Evolutionary conservation across 2,113 vertebrate genomes (phyloP).

Genomic region (Datnioides undecimradiatus): DNA sequence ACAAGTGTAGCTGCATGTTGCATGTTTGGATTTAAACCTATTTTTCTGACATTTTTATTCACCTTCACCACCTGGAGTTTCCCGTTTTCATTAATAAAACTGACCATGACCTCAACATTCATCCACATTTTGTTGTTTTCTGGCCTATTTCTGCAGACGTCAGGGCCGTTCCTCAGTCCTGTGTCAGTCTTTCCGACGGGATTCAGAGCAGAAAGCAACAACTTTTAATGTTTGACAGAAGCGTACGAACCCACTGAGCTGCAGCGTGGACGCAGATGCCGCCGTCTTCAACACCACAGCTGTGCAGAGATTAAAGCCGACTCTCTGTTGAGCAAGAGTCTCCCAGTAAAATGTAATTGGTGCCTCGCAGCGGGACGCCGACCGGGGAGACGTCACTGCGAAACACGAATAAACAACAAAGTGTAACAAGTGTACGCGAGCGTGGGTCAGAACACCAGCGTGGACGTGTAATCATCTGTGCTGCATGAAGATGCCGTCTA

Average conservation of each 20-base stretch:
- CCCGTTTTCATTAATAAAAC: no score
- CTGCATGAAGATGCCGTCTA: background rate
- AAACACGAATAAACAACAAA: slow-evolving; percentile 45
- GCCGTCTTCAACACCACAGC: background rate
- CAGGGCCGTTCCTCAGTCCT: no score
- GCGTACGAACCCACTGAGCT: background rate
- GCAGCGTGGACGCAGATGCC: background rate
- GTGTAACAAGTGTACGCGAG: background rate
- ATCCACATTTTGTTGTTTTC: no score
- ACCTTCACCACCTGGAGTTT: no score
- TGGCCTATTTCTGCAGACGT: no score
- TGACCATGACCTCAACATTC: no score
- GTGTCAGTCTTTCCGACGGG: no score
- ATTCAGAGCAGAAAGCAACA: background rate
- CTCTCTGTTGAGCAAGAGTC: slow-evolving; percentile 34
- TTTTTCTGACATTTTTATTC: no score
- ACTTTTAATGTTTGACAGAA: background rate
- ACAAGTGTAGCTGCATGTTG: no score
- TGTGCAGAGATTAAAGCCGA: slow-evolving; percentile 38
- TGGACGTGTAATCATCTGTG: slow-evolving; percentile 42
- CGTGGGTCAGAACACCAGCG: background rate
- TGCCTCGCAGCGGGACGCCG: slow-evolving; percentile 42
- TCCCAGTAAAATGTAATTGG: slow-evolving; percentile 57
- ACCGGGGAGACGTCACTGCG: background rate
- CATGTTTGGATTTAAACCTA: no score